A percentile compares a stretch with the other conserved stretches of the same genome.
Evolutionary conservation across 1,140 invertebrate genomes (phyloP).

Genomic region (Sycophila sp.): DNA sequence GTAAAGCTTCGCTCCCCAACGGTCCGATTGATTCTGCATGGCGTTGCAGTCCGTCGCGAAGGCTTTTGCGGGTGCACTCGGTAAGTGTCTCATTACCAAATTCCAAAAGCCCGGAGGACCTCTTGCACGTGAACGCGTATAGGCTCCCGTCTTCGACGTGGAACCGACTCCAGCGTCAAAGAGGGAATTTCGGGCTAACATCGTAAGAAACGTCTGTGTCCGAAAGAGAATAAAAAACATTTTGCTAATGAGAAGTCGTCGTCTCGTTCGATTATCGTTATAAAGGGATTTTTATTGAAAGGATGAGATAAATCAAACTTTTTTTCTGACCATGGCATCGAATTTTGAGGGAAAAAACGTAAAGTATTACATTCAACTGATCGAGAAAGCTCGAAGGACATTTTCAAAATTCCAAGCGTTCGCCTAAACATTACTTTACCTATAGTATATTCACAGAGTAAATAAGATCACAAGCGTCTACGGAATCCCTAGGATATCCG

Average conservation of each 20-base stretch:
- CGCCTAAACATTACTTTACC: slow-evolving; percentile 43
- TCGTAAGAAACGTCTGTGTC: no score
- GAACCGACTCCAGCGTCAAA: slow-evolving; percentile 17
- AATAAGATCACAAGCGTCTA: slow-evolving; percentile 66
- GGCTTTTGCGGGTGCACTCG: slow-evolving; percentile 49
- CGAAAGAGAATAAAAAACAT: no score
- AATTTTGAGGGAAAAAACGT: no score
- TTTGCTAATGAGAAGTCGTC: no score
- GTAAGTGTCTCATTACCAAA: slow-evolving; percentile 60
- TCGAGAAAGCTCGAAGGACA: slow-evolving; percentile 51
- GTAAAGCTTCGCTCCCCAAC: no score
- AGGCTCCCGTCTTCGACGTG: slow-evolving; percentile 38
- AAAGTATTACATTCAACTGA: no score
- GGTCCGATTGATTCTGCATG: no score
- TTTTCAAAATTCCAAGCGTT: slow-evolving; percentile 52
- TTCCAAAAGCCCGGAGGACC: slow-evolving; percentile 55
- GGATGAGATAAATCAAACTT: slow-evolving; percentile 15
- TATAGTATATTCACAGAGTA: slow-evolving; percentile 52
- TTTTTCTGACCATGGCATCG: slow-evolving; percentile 58
- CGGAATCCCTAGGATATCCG: slow-evolving; percentile 49
- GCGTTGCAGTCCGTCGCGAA: slow-evolving; percentile 47
- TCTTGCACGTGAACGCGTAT: slow-evolving; percentile 12
- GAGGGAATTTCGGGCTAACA: no score
- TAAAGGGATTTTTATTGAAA: no score
- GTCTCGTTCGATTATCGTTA: no score